Evolutionary conservation across 2,888 invertebrate genomes (phyloP).

Genomic region (Cheilosia vulpina): DNA sequence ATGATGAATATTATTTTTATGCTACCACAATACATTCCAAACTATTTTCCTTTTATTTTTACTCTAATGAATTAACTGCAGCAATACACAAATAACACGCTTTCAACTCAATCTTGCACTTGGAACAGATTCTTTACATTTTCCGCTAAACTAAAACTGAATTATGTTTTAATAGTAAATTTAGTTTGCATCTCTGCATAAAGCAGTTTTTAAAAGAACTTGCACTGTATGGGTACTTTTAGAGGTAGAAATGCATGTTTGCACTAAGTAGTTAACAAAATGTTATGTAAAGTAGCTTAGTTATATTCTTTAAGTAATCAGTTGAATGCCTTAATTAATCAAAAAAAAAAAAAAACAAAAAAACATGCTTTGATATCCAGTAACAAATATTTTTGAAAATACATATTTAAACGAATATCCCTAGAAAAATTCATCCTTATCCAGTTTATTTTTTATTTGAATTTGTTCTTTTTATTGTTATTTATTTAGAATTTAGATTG

Average conservation of each 20-base stretch:
- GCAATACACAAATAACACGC: conserved; percentile 65
- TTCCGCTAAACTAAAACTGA: conserved; percentile 31
- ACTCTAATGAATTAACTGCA: conserved; percentile 50
- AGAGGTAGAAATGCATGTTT: conserved; percentile 58
- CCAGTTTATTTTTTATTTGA: conserved; percentile 21
- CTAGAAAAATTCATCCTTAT: conserved; percentile 53
- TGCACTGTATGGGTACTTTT: conserved; percentile 56
- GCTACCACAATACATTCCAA: conserved; percentile 55
- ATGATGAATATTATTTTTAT: conserved; percentile 48
- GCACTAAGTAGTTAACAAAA: neutral
- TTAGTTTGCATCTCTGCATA: conserved; percentile 39
- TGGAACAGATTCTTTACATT: conserved; percentile 19
- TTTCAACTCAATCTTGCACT: conserved; percentile 65
- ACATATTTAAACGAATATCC: conserved; percentile 53
- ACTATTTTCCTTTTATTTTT: conserved; percentile 30
- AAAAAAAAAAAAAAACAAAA: no score
- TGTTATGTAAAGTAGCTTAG: neutral
- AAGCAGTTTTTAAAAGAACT: conserved; percentile 18
- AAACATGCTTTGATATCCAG: conserved; percentile 67
- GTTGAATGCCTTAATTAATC: conserved; percentile 41
- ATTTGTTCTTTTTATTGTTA: conserved; percentile 20
- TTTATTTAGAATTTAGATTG: conserved; percentile 5
- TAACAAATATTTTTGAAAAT: conserved; percentile 49
- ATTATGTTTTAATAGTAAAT: conserved; percentile 8
- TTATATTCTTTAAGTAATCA: conserved; percentile 26